Evolutionary conservation across 2,113 vertebrate genomes (phyloP).

Genomic region (Pholis gunnellus): DNA sequence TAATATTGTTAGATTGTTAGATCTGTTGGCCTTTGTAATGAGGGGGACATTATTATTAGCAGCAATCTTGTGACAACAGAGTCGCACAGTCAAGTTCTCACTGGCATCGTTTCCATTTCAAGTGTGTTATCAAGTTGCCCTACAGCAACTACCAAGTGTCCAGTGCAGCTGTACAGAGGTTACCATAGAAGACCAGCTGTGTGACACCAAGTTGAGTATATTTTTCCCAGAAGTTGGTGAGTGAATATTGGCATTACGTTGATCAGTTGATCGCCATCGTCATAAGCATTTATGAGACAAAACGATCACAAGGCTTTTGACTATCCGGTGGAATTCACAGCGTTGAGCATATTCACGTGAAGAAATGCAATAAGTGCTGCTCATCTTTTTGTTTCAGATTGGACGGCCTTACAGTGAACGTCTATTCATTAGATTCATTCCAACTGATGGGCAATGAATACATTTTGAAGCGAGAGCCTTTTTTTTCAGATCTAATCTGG

Average conservation of each 20-base stretch:
- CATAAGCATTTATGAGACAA: not conserved
- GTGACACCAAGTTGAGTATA: not conserved
- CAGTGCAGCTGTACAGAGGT: not conserved
- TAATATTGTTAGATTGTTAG: too few relatives aligned
- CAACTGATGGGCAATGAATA: constrained; percentile 33
- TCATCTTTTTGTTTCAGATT: constrained; percentile 6
- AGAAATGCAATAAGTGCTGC: not conserved
- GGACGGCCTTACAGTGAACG: not conserved
- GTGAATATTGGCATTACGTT: not conserved
- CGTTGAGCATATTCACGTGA: not conserved
- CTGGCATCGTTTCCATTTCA: not conserved
- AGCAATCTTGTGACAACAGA: not conserved
- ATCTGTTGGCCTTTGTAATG: not conserved
- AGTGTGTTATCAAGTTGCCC: not conserved
- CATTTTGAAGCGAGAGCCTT: constrained; percentile 19
- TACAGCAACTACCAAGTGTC: not conserved
- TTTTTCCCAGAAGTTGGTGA: not conserved
- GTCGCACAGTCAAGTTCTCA: not conserved
- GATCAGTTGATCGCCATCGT: not conserved
- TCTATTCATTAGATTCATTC: constrained; percentile 24
- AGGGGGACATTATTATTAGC: not conserved
- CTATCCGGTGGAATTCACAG: not conserved
- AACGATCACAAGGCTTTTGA: not conserved
- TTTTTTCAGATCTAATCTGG: constrained; percentile 16
- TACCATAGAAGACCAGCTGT: not conserved